phyloP scores from a whole-genome alignment of 2,888 invertebrate species.

The Drosophila algonquin region DNA sequence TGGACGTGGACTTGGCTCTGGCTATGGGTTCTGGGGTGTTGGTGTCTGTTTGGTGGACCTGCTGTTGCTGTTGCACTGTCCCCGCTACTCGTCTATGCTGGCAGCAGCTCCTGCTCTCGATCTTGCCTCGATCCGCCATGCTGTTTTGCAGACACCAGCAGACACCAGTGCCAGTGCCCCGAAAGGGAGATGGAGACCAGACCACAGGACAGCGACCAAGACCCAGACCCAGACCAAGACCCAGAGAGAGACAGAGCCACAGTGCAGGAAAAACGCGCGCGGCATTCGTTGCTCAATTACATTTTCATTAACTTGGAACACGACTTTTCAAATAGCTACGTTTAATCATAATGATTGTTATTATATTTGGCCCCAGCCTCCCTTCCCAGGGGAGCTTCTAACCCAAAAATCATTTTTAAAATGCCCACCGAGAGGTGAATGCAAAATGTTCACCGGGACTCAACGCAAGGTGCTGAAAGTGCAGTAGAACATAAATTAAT shows the following conservation, averaged over 20 bases:
- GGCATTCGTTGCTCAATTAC: constrained; percentile 84
- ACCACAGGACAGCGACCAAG: constrained; percentile 26
- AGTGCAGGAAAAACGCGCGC: too few relatives aligned
- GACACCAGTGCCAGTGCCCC: not conserved
- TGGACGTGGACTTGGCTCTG: constrained; percentile 21
- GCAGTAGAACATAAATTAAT: constrained; percentile 64
- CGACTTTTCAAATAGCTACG: constrained; percentile 84
- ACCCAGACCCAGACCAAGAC: constrained; percentile 17
- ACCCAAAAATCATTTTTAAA: constrained; percentile 57
- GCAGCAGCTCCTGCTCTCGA: constrained; percentile 50
- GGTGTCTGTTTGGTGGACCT: constrained; percentile 45
- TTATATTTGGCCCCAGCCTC: constrained; percentile 59
- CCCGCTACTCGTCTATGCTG: constrained; percentile 39
- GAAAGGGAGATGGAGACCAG: not conserved
- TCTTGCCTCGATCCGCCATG: constrained; percentile 40
- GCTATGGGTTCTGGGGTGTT: constrained; percentile 32
- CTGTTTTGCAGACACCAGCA: constrained; percentile 44
- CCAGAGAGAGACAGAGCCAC: constrained; percentile 14
- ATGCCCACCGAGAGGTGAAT: constrained; percentile 40
- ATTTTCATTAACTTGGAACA: constrained; percentile 84
- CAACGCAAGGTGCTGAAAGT: constrained; percentile 71
- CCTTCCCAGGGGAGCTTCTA: constrained; percentile 50
- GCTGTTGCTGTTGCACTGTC: constrained; percentile 42
- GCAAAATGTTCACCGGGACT: constrained; percentile 30
- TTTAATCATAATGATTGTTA: constrained; percentile 84